These are phyloP conservation scores for Mystacides longicornis DNA, from an alignment of 2,888 invertebrate genomes.

Conservation along the genomic window DNA sequence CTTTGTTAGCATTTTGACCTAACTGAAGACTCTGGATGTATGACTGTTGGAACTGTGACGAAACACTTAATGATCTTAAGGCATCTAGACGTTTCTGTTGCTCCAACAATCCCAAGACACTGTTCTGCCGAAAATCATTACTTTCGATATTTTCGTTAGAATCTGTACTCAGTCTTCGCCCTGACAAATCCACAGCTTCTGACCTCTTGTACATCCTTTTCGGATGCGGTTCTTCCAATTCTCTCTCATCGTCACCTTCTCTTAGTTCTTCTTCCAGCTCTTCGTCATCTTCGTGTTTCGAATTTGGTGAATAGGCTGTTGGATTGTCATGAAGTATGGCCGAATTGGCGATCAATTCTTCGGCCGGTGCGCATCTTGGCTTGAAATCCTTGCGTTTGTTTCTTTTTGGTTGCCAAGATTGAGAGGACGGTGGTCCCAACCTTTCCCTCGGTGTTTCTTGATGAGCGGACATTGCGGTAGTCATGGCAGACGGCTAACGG, in stretches of 20 bases:
- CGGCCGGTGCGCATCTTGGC: slow-evolving; percentile 58
- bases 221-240: slow-evolving; percentile 32
- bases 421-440: slow-evolving; percentile 41
- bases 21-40: slow-evolving; percentile 46
- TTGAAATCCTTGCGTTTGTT: slow-evolving; percentile 75
- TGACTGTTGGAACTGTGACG: slow-evolving; percentile 41
- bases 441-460: slow-evolving; percentile 50
- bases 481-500: slow-evolving; percentile 37
- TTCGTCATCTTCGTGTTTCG: slow-evolving; percentile 35
- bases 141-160: slow-evolving; percentile 48
- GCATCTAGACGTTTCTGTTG: slow-evolving; percentile 23
- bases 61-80: slow-evolving; percentile 17
- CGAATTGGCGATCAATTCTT: not conserved
- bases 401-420: slow-evolving; percentile 53
- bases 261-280: slow-evolving; percentile 37
- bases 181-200: slow-evolving; percentile 41
- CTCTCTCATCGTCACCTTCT: slow-evolving; percentile 31
- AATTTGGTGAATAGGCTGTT: slow-evolving; percentile 42
- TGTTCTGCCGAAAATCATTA: slow-evolving; percentile 39
- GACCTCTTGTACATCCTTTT: slow-evolving; percentile 29
- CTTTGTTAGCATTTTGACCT: slow-evolving; percentile 33
- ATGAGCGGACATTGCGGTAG: slow-evolving; percentile 51
- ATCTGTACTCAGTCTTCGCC: slow-evolving; percentile 45
- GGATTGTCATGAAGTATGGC: slow-evolving; percentile 8
- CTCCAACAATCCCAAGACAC: slow-evolving; percentile 34